A percentile compares a stretch with the other conserved stretches of the same genome.
Conservation (phyloP, 30 jellyfish, hydroid and myxozoan genomes). For the Catostylus mosaicus region DNA sequence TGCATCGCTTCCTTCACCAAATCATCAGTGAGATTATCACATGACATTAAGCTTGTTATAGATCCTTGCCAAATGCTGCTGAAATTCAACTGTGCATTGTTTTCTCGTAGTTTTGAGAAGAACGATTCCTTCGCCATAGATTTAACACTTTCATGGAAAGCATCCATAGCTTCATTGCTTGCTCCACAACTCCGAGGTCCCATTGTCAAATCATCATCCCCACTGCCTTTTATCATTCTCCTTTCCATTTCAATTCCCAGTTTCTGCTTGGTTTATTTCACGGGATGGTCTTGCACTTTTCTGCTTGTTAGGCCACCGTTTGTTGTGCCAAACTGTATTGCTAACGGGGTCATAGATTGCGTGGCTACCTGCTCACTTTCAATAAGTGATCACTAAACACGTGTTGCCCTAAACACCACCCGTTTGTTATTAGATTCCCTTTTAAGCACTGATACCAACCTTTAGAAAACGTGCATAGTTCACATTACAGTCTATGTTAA, state of each 20-base stretch:
- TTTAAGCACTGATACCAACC: not conserved
- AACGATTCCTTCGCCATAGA: slow-evolving; percentile 42
- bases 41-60: slow-evolving; percentile 76
- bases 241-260: not conserved
- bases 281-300: not conserved
- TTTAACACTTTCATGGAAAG: slow-evolving; percentile 36
- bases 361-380: not conserved
- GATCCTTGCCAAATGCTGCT: slow-evolving; percentile 88
- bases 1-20: slow-evolving; percentile 84
- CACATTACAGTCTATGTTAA: not conserved
- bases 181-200: slow-evolving; percentile 7
- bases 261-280: not conserved
- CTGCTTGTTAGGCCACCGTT: not conserved
- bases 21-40: slow-evolving; percentile 92
- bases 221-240: not conserved
- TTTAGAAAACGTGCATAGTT: not conserved
- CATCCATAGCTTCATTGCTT: slow-evolving; percentile 47
- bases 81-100: slow-evolving; percentile 36
- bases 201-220: too few relatives aligned
- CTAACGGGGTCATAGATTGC: slow-evolving; percentile 1
- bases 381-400: not conserved
- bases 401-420: not conserved
- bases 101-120: slow-evolving; percentile 32
- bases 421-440: slow-evolving; percentile 2
- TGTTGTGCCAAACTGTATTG: not conserved